Conservation (phyloP, 2,797 vertebrate genomes). For the Macrochelys suwanniensis region DNA sequence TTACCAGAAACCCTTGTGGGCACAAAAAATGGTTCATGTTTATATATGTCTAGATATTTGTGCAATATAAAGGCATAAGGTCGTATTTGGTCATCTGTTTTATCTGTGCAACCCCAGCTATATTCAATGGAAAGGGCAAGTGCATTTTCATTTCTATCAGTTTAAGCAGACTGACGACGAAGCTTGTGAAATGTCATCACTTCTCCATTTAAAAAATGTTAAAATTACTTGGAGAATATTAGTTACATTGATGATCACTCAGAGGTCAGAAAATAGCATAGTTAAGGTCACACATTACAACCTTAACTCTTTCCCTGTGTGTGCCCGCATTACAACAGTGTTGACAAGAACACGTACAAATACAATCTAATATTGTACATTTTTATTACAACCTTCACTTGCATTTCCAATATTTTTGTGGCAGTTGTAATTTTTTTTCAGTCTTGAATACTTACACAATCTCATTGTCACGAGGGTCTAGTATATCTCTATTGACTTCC, state of each 20-base stretch:
- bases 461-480: rapidly evolving
- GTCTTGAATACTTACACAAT: background rate
- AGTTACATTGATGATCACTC: conserved; percentile 33
- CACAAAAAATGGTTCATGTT: background rate
- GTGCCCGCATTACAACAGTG: background rate
- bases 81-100: background rate
- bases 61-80: background rate
- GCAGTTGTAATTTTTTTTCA: rapidly evolving
- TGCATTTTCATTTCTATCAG: conserved; percentile 25
- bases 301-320: conserved; percentile 18
- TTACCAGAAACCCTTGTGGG: too few relatives aligned
- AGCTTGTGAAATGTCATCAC: conserved; percentile 67
- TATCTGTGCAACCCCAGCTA: background rate
- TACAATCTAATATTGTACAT: background rate
- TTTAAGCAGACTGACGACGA: conserved; percentile 45
- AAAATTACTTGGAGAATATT: conserved; percentile 45
- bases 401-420: background rate
- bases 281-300: background rate
- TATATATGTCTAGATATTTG: background rate
- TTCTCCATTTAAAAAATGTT: conserved; percentile 41
- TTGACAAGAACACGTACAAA: background rate
- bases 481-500: background rate
- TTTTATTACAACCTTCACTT: rapidly evolving
- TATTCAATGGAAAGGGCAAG: background rate
- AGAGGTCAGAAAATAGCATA: background rate